phyloP scores from a whole-genome alignment of 1,140 invertebrate genomes.

The Tetramorium alpestre region DNA sequence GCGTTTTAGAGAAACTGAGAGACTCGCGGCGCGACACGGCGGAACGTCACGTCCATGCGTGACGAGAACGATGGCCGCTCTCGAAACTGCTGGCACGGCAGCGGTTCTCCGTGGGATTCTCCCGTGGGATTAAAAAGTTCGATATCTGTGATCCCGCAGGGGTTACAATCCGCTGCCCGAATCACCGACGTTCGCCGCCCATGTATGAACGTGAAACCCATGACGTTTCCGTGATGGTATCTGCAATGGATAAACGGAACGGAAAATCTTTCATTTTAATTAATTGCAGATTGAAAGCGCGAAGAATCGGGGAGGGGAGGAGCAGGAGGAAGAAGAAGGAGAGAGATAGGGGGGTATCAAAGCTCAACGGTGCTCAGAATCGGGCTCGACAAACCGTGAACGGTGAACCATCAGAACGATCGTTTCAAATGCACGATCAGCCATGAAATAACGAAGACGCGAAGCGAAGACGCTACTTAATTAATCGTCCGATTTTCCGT shows the following conservation, averaged over 20 bases:
- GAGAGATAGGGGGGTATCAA: too few species aligned
- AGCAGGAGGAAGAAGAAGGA: too few species aligned
- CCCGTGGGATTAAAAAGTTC: conserved; percentile 43
- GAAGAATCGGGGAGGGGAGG: too few species aligned
- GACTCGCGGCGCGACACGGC: conserved; percentile 10
- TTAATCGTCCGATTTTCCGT: conserved; percentile 19
- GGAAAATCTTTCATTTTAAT: conserved; percentile 14
- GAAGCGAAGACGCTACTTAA: conserved; percentile 22
- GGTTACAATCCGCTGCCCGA: not conserved
- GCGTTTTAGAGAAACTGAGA: not conserved
- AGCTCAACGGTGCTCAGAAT: not conserved
- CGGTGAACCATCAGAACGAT: conserved; percentile 1
- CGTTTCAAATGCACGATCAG: not conserved
- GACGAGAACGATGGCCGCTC: conserved; percentile 45
- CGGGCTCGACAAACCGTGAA: not conserved
- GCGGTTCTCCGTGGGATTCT: conserved; percentile 2
- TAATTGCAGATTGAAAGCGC: conserved; percentile 36
- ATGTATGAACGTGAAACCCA: not conserved
- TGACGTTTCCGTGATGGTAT: not conserved
- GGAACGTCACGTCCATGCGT: conserved; percentile 37
- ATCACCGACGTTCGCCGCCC: not conserved
- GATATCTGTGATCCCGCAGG: conserved; percentile 4
- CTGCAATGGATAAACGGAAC: not conserved
- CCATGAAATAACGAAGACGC: not conserved
- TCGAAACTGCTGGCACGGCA: conserved; percentile 29